These are phyloP conservation scores for human DNA, from an alignment of 2,113 vertebrate genomes.

Conservation along the genomic window GRCh38 chr2:198641001-198641500, in stretches of 20 bases:
- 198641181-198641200: neutral
- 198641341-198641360: constrained; percentile 25
- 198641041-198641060: constrained; percentile 32
- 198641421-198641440: neutral
- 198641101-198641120: constrained; percentile 23
- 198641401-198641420: neutral
- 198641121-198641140: neutral
- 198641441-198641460: constrained; percentile 6
- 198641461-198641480: neutral
- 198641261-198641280: neutral
- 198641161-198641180: neutral
- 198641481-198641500: neutral
- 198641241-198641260: neutral
- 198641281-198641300: neutral
- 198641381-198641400: neutral
- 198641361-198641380: neutral
- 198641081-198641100: constrained; percentile 18
- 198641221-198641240: neutral
- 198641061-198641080: neutral
- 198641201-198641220: neutral
- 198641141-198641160: neutral
- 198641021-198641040: neutral
- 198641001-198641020: neutral
- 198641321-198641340: neutral
- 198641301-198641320: no score